These are phyloP conservation scores for Teinopalpus imperialis DNA, from an alignment of 2,888 invertebrate genomes.

Conservation along the genomic window DNA sequence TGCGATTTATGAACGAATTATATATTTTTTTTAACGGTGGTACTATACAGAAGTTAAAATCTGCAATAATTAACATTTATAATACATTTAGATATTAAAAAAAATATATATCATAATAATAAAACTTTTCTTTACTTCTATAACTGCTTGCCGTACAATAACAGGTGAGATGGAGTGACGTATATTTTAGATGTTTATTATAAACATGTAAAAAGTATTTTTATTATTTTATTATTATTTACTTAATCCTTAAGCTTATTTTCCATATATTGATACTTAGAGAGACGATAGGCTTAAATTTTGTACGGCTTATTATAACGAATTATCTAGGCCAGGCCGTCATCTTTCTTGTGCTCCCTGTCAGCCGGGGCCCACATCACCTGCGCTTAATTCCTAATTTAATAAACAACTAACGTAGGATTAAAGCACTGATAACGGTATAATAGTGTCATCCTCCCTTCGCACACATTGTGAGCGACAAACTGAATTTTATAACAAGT, in stretches of 20 bases:
- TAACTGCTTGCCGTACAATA: too few relatives aligned
- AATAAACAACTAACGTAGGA: conserved; percentile 28
- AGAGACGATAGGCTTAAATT: not conserved
- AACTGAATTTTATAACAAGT: conserved; percentile 4
- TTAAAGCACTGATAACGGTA: conserved; percentile 26
- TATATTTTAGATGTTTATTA: too few relatives aligned
- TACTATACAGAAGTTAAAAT: too few relatives aligned
- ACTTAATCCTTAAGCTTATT: conserved; percentile 4
- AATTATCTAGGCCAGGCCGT: conserved; percentile 22
- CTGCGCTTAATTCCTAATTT: conserved; percentile 28
- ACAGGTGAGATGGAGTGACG: too few relatives aligned
- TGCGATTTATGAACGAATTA: too few relatives aligned
- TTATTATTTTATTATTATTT: too few relatives aligned
- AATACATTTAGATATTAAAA: too few relatives aligned
- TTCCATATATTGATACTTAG: conserved; percentile 2
- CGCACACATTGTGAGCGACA: conserved; percentile 10
- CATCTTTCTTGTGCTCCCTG: conserved; percentile 24
- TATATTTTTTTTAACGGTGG: too few relatives aligned
- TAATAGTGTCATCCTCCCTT: conserved; percentile 24
- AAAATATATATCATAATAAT: too few relatives aligned
- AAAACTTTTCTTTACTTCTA: too few relatives aligned
- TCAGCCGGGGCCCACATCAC: conserved; percentile 25
- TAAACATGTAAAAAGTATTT: too few relatives aligned
- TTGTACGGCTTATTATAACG: conserved; percentile 18
- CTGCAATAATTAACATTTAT: too few relatives aligned